Percentiles rank a stretch among this genome's conserved stretches.
phyloP scores from a whole-genome alignment of 2,113 vertebrate species.

The Hippolais icterina region DNA sequence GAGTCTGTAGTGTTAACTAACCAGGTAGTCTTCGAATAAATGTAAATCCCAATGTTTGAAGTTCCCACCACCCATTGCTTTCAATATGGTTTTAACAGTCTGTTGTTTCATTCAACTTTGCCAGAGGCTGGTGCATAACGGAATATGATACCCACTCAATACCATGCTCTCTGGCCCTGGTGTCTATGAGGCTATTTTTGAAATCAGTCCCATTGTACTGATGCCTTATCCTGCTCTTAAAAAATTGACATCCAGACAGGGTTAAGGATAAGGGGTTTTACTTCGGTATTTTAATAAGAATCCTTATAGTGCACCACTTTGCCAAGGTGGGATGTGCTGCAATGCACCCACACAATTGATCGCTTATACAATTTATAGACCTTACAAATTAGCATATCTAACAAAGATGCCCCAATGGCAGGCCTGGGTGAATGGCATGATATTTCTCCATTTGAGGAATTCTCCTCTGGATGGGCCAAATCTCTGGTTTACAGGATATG shows the following conservation, averaged over 20 bases:
- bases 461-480: background rate
- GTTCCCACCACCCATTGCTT: background rate
- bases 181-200: background rate
- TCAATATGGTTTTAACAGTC: background rate
- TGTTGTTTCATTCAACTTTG: background rate
- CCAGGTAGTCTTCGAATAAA: background rate
- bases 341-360: background rate
- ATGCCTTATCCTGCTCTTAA: background rate
- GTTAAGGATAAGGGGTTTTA: background rate
- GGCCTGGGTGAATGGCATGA: background rate
- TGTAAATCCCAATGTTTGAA: background rate
- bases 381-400: background rate
- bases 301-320: background rate
- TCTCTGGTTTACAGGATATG: background rate
- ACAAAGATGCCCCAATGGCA: background rate
- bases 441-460: background rate
- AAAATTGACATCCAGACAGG: background rate
- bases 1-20: background rate
- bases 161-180: fast-evolving
- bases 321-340: background rate
- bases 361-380: background rate
- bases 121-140: background rate
- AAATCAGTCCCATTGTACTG: background rate
- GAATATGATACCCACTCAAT: background rate
- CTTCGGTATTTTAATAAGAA: background rate